Base-by-base conservation (phyloP, 2,113 vertebrate genomes). In the Noctilio leporinus region DNA sequence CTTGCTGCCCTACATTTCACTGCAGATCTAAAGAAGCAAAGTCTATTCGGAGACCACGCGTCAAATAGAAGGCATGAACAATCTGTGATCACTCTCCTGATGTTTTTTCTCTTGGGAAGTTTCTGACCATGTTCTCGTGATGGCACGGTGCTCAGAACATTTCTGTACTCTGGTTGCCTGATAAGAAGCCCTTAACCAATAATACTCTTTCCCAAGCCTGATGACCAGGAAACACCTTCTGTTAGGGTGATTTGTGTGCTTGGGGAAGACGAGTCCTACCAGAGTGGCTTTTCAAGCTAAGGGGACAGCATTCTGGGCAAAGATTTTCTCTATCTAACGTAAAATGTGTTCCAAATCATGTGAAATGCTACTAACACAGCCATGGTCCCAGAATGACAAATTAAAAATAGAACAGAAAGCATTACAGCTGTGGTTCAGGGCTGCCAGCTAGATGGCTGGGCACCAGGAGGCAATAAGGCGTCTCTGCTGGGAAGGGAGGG, bases 61-160 rank as follows among this genome's bases (percentile, higher is more conserved):
- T 33, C 30, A 47, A 26, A 5, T 0, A 53, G 47, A 4, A 33
- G 1, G 11, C 45, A 6, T 17, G 16, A 19, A 45, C 16, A 38
- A 69, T 33, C 10, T n/a, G 47, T 0, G 19, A 43, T 2, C 0
- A 0, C 0, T 38, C 14, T 19, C 20, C 45, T 0, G 11, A 35
- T 5, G 20, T 43, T 38, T 16, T 24, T 43, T 16, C 28, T 89
- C 30, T 17, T 20, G 3, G 40, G 28, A 4, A 38, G 33, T 47
- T 38, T 64, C 14, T 19, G 45, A 30, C 2, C 7, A 17, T 0
- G 30, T 40, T 55, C 59, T 4, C 5, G 28, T 30, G 3, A 28
- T 0, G 35, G 22, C 35, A 59, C 38, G 43, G 26, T 1, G 12
- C 38, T 40, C 20, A 28, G 35, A 30, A 24, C 5, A 22, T 72